Percentiles rank a stretch among this genome's conserved stretches.
These are phyloP conservation scores for Diachrysia chrysitis DNA, from an alignment of 2,888 invertebrate genomes.

Conservation along the genomic window DNA sequence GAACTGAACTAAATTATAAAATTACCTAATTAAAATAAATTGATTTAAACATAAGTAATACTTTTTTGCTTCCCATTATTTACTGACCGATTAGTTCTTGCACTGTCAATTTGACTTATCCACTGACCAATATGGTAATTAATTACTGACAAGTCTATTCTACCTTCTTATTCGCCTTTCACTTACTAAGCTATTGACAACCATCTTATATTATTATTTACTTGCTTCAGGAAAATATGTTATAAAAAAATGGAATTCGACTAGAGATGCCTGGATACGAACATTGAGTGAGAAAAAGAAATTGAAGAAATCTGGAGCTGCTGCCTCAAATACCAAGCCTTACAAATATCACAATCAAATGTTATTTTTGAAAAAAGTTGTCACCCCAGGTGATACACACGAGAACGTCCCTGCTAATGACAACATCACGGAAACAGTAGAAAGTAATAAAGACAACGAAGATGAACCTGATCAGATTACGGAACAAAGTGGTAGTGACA, in stretches of 20 bases:
- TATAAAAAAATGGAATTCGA: conserved; percentile 43
- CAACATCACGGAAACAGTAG: conserved; percentile 18
- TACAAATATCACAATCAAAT: conserved; percentile 56
- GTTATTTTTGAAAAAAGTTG: conserved; percentile 55
- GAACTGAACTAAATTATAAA: too few species aligned
- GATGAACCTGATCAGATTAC: conserved; percentile 25
- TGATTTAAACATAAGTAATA: too few species aligned
- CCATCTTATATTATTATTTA: conserved; percentile 14
- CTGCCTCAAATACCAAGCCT: conserved; percentile 52
- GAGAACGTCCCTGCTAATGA: conserved; percentile 42
- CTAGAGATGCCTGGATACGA: conserved; percentile 45
- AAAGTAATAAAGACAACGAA: conserved; percentile 26
- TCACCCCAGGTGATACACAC: conserved; percentile 48
- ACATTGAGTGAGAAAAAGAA: conserved; percentile 47
- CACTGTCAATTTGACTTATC: too few species aligned
- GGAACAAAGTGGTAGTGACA: conserved; percentile 45
- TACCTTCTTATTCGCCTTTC: too few species aligned
- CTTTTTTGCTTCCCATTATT: too few species aligned
- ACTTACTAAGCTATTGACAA: too few species aligned
- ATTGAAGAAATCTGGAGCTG: conserved; percentile 45
- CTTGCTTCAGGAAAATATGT: conserved; percentile 41
- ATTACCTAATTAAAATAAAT: too few species aligned
- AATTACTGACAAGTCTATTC: too few species aligned
- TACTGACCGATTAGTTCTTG: too few species aligned
- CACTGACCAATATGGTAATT: too few species aligned